phyloP scores from a whole-genome alignment of 2,888 invertebrate genomes.

The Kryphioiulus occultus region DNA sequence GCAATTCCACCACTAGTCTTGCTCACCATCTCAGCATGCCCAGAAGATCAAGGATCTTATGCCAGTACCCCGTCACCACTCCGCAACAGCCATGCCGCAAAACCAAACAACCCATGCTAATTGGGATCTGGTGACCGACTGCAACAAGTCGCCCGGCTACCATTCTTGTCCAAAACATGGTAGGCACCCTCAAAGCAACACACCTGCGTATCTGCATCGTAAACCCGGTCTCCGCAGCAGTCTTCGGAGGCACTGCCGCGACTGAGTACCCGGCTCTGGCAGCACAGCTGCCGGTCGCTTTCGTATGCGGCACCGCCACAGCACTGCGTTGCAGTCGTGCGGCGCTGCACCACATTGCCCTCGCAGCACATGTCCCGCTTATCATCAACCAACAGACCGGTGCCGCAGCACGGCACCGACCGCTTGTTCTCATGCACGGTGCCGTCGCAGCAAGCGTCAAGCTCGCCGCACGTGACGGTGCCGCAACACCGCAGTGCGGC shows the following conservation, averaged over 20 bases:
- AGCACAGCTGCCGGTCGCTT: not conserved
- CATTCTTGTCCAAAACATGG: not conserved
- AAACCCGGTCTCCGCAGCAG: not conserved
- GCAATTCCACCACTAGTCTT: too few species aligned
- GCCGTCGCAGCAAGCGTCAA: too few species aligned
- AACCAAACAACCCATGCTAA: not conserved
- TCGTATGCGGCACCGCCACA: not conserved
- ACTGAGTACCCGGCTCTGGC: not conserved
- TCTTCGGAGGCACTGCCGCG: not conserved
- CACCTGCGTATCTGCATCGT: not conserved
- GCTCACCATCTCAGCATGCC: too few species aligned
- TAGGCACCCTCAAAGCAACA: not conserved
- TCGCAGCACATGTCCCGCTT: slow-evolving; percentile 17
- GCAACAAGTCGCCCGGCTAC: not conserved
- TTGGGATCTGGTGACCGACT: not conserved
- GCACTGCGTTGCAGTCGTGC: not conserved
- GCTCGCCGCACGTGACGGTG: too few species aligned
- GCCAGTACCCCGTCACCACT: too few species aligned
- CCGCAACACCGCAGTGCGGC: too few species aligned
- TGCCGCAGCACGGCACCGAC: not conserved
- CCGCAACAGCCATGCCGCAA: too few species aligned
- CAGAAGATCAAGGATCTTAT: too few species aligned
- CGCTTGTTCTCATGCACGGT: too few species aligned
- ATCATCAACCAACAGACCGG: not conserved
- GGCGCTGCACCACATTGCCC: not conserved